These are phyloP conservation scores for Phalacrocorax aristotelis DNA, from an alignment of 2,113 vertebrate species.

Conservation along the genomic window DNA sequence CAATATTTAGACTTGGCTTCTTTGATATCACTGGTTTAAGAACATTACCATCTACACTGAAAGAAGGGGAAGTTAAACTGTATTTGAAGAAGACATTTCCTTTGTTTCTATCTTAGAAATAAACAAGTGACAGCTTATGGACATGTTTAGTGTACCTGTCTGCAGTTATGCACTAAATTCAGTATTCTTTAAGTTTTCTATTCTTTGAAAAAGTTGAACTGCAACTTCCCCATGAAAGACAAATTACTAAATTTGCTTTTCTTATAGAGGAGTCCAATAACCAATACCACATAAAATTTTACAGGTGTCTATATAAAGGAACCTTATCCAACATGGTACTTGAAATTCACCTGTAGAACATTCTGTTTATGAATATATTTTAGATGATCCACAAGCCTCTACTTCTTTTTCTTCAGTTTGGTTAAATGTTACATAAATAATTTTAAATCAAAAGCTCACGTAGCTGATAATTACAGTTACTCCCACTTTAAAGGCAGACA, in stretches of 20 bases:
- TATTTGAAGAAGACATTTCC: neutral
- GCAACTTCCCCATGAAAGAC: neutral
- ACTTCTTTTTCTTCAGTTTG: neutral
- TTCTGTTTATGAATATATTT: neutral
- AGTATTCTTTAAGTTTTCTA: neutral
- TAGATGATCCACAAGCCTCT: neutral
- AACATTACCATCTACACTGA: neutral
- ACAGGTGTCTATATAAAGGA: neutral
- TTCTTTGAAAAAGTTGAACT: neutral
- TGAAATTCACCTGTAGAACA: neutral
- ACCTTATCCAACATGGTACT: neutral
- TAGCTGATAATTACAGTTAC: neutral
- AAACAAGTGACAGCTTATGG: neutral
- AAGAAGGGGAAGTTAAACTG: neutral
- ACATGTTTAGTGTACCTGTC: neutral
- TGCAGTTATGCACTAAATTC: neutral
- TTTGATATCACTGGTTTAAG: neutral
- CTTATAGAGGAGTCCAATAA: neutral
- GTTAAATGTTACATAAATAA: neutral
- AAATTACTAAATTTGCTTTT: neutral
- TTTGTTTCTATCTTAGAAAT: neutral
- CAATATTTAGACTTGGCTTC: neutral
- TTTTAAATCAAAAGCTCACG: neutral
- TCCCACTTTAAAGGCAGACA: neutral
- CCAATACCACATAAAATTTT: neutral